phyloP scores from a whole-genome alignment of 2,113 vertebrate genomes.

The Callithrix jacchus region DNA sequence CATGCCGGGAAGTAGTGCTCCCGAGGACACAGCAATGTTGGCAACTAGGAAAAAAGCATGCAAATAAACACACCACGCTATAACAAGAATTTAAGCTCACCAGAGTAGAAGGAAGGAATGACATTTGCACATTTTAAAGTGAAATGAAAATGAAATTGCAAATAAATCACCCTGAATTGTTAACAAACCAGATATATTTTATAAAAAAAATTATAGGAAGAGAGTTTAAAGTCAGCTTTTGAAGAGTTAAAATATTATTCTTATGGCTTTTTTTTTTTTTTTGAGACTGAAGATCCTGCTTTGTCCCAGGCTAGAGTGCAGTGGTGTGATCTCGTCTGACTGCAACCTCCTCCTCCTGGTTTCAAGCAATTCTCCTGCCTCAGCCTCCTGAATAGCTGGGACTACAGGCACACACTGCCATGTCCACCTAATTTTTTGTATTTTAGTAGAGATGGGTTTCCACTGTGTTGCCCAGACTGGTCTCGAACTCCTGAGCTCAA shows the following conservation, averaged over 20 bases:
- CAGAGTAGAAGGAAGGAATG: not conserved
- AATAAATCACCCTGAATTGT: not conserved
- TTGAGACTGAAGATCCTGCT: too few relatives aligned
- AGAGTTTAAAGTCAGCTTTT: constrained; percentile 11
- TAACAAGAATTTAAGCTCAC: not conserved
- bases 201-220: not conserved
- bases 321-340: too few relatives aligned
- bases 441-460: too few relatives aligned
- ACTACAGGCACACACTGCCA: too few relatives aligned
- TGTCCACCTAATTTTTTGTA: too few relatives aligned
- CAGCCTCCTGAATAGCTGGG: too few relatives aligned
- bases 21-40: not conserved
- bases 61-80: not conserved
- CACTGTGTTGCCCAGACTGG: too few relatives aligned
- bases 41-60: not conserved
- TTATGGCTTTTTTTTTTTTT: not conserved
- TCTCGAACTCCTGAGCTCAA: too few relatives aligned
- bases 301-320: too few relatives aligned
- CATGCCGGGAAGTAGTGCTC: not conserved
- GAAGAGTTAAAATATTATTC: constrained; percentile 5
- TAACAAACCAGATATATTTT: not conserved
- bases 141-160: constrained; percentile 29
- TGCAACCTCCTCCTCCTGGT: too few relatives aligned
- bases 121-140: not conserved
- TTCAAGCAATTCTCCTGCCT: too few relatives aligned